A percentile compares a stretch with the other conserved stretches of the same genome.
These are phyloP conservation scores for Reticulitermes lucifugus DNA, from an alignment of 2,888 invertebrate species.

Conservation along the genomic window DNA sequence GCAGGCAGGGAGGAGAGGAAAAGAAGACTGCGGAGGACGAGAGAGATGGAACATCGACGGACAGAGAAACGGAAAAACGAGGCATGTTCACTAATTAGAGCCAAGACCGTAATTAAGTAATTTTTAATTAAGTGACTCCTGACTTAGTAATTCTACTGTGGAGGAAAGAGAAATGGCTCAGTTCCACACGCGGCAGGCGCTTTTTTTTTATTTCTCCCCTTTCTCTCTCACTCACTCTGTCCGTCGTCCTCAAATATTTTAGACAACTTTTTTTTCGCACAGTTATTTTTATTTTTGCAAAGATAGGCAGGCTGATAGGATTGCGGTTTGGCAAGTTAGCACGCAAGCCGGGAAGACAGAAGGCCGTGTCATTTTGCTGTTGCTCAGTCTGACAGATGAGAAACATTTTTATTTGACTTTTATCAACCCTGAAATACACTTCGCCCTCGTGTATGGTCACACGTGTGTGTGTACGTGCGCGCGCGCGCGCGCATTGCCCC, in stretches of 20 bases:
- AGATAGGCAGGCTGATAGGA: slow-evolving; percentile 3
- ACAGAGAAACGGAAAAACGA: slow-evolving; percentile 46
- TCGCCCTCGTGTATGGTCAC: neutral
- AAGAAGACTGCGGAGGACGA: slow-evolving; percentile 51
- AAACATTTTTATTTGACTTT: neutral
- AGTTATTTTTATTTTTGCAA: slow-evolving; percentile 44
- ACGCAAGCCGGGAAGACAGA: neutral
- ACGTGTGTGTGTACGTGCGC: neutral
- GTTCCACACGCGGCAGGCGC: slow-evolving; percentile 23
- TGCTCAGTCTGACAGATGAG: neutral
- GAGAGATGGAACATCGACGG: slow-evolving; percentile 28
- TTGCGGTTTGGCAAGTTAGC: neutral
- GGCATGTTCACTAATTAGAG: slow-evolving; percentile 68
- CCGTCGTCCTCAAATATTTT: slow-evolving; percentile 27
- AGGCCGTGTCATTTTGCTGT: neutral
- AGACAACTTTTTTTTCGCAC: slow-evolving; percentile 25
- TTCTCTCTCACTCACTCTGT: neutral
- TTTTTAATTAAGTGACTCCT: slow-evolving; percentile 72
- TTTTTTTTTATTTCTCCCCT: neutral
- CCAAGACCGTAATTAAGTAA: slow-evolving; percentile 76
- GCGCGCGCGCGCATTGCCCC: neutral
- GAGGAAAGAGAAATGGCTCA: slow-evolving; percentile 43
- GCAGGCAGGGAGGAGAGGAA: neutral
- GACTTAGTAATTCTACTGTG: slow-evolving; percentile 49
- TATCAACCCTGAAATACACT: neutral